A percentile compares a stretch with the other conserved stretches of the same genome.
These are phyloP conservation scores for Rhamphomyia laevipes DNA, from an alignment of 2,888 invertebrate species.

Conservation along the genomic window DNA sequence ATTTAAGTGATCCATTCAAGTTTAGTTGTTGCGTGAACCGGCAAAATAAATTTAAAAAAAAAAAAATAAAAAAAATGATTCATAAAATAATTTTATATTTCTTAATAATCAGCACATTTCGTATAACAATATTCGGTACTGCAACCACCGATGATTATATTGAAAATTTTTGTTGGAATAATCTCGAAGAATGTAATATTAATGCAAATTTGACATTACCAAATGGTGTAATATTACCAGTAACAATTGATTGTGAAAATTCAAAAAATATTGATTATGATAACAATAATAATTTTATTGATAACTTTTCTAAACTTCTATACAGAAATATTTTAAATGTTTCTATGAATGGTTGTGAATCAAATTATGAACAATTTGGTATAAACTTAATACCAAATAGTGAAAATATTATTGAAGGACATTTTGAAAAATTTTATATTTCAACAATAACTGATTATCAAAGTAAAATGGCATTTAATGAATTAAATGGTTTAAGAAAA, in stretches of 20 bases:
- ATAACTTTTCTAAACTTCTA: too few relatives aligned
- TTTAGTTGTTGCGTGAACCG: too few relatives aligned
- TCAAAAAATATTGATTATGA: too few relatives aligned
- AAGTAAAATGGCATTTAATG: neutral
- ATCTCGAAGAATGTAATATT: neutral
- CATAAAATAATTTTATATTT: too few relatives aligned
- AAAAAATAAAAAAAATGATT: too few relatives aligned
- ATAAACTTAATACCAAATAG: conserved; percentile 3
- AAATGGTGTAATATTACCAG: conserved; percentile 1
- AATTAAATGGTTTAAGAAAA: neutral
- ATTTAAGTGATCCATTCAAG: too few relatives aligned
- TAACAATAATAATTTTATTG: too few relatives aligned
- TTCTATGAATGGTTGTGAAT: conserved; percentile 3
- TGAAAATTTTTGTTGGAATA: neutral
- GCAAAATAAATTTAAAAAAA: too few relatives aligned
- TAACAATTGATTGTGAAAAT: conserved; percentile 1
- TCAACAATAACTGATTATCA: too few relatives aligned
- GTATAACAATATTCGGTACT: too few relatives aligned
- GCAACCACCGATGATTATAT: neutral
- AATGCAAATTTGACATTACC: conserved; percentile 4
- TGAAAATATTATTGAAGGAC: neutral
- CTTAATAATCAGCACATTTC: too few relatives aligned
- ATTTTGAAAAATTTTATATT: conserved; percentile 5
- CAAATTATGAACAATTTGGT: conserved; percentile 3
- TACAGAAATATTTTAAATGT: conserved; percentile 1